Evolutionary conservation across 1,140 invertebrate species (phyloP), one percentile per base, ranked within the genome.

Genomic region (Linepithema humile): DNA sequence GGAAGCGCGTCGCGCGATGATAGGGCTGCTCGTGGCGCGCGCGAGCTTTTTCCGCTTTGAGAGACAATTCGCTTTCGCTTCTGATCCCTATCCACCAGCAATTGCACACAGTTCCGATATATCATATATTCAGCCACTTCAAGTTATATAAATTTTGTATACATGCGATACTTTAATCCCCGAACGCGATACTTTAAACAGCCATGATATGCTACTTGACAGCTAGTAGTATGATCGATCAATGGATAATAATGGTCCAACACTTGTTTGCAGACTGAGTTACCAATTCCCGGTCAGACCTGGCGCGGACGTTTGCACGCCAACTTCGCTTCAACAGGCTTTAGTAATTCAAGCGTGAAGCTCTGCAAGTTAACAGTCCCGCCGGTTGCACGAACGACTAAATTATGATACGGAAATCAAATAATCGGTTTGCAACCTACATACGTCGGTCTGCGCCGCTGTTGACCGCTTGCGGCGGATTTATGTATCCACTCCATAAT

Each of bases 371-470:
- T 80, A 80, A 69, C 75, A 55, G 75, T 45, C 48, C 17, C 75
- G 48, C 64, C 75, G 50, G 12, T 80, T 55, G 62, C 64, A 55
- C 75, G 75, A 69, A 69, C 75, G 75, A 80, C 48, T 80, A 80
- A 80, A 80, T 80, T 69, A 80, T 80, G 75, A 80, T 80, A 69
- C 64, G 35, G 48, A 69, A 55, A 80, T 80, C 48, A 80, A 80
- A 80, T 80, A 80, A 80, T 80, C 64, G 50, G 64, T 80, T 69
- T 69, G 67, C 72, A 45, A 60, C n/a, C 35, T 40, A 40, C 62
- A 29, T 29, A 32, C 23, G 35, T 65, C n/a, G 17, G 20, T 38
- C 69, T 2, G 20, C 35, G 29, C 20, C 17, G 38, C 7, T 6
- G 38, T 23, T 12, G 40, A 12, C 29, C 74, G 15, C 32, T 77